Evolutionary conservation across 2,113 vertebrate species (phyloP).

Genomic region (Lota lota): DNA sequence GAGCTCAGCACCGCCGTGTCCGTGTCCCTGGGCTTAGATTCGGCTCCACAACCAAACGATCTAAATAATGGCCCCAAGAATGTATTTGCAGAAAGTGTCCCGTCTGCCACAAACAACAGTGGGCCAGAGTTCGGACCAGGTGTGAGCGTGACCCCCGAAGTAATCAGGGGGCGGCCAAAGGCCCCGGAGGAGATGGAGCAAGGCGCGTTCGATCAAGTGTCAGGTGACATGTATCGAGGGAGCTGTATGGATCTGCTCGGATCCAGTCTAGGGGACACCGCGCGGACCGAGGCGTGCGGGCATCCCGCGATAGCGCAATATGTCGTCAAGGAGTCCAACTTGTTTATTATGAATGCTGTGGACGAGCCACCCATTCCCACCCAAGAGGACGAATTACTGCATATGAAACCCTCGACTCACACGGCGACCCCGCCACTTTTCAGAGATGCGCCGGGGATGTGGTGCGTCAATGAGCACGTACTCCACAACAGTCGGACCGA

Average conservation of each 20-base stretch:
- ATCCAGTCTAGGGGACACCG: conserved; percentile 34
- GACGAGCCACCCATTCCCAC: conserved; percentile 24
- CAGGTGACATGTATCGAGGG: conserved; percentile 37
- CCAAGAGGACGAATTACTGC: conserved; percentile 30
- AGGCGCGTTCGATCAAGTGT: conserved; percentile 42
- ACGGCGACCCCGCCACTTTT: conserved; percentile 17
- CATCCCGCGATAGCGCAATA: conserved; percentile 39
- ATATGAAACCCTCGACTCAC: conserved; percentile 20
- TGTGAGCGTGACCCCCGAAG: conserved; percentile 15
- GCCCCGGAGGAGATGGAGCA: background rate
- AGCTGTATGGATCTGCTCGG: conserved; percentile 62
- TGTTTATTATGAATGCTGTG: conserved; percentile 26
- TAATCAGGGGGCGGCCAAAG: background rate
- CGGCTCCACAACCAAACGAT: conserved; percentile 62
- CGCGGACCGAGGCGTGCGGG: conserved; percentile 31
- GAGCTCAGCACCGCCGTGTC: conserved; percentile 85
- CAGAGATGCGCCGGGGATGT: conserved; percentile 22
- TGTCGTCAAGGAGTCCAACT: conserved; percentile 43
- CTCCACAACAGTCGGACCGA: conserved; percentile 27
- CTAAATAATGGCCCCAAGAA: conserved; percentile 44
- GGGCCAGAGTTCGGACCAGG: conserved; percentile 18
- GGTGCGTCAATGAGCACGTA: conserved; percentile 41
- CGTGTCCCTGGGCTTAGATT: conserved; percentile 81
- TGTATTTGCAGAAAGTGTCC: conserved; percentile 50
- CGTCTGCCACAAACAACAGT: background rate